Evolutionary conservation across 2,888 invertebrate genomes (phyloP), one percentile per base, ranked within the genome.

Genomic region (Drosophila falleni): DNA sequence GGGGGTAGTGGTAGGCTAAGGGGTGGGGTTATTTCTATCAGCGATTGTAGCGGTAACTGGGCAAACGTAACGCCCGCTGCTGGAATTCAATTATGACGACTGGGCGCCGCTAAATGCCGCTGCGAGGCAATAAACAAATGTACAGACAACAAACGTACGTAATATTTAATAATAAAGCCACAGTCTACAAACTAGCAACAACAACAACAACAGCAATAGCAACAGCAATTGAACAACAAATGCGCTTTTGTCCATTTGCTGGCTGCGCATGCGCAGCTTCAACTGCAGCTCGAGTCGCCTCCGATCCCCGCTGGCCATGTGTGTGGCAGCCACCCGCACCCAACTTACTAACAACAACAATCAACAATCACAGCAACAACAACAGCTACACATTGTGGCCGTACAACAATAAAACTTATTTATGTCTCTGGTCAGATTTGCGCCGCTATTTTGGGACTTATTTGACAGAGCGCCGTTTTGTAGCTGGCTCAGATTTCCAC

Each of bases 61-160:
- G 69, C 84, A 84, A 70, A 50, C 73, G 76, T 77, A 79, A 84
- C 87, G 86, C 90, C 87, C 84, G 90, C 86, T 87, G 83, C 83
- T 90, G 90, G 90, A 90, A 90, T 90, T 90, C 89, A 90, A 88
- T 90, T 90, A 90, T 88, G 90, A 89, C 84, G 80, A 86, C 78
- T 77, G 74, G 81, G 79, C 81, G 82, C 74, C 64, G 74, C 54
- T 54, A 56, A 46, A 56, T 54, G 77, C 77, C 65, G 77, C 87
- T 72, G 78, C 85, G 64, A 80, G 85, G 77, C 83, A 80, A 81
- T 88, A 85, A 77, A 80, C 89, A 86, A 87, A 83, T 81, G 89
- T 72, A 88, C 74, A 35, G 74, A 85, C 88, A 87, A 75, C 80
- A 78, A 88, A 80, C 67, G 75, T 81, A 87, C 88, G 77, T 87